phyloP scores from a whole-genome alignment of 2,888 invertebrate species.

The Phaonia tiefii region DNA sequence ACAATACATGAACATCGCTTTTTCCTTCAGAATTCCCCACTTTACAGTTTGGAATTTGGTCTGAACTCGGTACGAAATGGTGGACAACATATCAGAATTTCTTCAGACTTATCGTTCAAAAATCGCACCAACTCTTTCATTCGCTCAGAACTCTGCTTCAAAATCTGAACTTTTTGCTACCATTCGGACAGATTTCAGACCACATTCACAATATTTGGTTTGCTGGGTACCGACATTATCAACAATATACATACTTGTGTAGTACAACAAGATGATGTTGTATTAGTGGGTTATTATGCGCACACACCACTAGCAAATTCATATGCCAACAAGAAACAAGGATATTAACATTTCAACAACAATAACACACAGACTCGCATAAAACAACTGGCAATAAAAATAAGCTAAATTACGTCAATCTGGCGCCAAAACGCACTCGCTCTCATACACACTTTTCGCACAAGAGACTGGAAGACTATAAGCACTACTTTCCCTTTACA shows the following conservation, averaged over 20 bases:
- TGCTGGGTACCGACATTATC: not conserved
- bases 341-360: constrained; percentile 21
- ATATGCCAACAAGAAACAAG: constrained; percentile 7
- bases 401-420: constrained; percentile 59
- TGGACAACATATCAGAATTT: too few relatives aligned
- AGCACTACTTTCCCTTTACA: not conserved
- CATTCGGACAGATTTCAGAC: too few relatives aligned
- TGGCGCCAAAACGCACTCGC: constrained; percentile 56
- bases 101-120: too few relatives aligned
- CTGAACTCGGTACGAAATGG: too few relatives aligned
- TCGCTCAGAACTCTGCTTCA: too few relatives aligned
- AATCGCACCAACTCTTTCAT: too few relatives aligned
- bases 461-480: not conserved
- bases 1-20: too few relatives aligned
- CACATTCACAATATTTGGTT: too few relatives aligned
- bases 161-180: too few relatives aligned
- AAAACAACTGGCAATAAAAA: constrained; percentile 48
- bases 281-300: constrained; percentile 16
- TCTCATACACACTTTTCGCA: constrained; percentile 2
- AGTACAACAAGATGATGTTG: constrained; percentile 23
- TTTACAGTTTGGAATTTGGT: too few relatives aligned
- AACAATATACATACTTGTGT: not conserved
- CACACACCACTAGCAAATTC: constrained; percentile 6
- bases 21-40: too few relatives aligned
- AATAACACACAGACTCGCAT: constrained; percentile 31